A percentile compares a stretch with the other conserved stretches of the same genome.
phyloP scores from a whole-genome alignment of 2,888 invertebrate species.

The Phyllotreta striolata region DNA sequence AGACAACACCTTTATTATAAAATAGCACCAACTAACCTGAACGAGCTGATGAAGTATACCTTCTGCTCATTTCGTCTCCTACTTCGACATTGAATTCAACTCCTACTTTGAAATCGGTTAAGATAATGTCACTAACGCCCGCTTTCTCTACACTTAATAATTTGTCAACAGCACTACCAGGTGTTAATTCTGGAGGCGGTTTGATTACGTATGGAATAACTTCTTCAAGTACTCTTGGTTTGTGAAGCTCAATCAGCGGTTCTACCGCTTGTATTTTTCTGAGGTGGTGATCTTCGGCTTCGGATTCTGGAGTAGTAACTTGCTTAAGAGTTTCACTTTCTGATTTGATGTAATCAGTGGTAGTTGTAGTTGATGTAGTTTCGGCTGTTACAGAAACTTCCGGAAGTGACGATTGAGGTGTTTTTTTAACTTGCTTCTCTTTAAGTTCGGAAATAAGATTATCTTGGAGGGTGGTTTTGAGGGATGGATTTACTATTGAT shows the following conservation, averaged over 20 bases:
- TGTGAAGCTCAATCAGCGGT: conserved; percentile 48
- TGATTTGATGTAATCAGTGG: conserved; percentile 29
- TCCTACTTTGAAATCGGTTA: conserved; percentile 53
- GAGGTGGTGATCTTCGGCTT: conserved; percentile 44
- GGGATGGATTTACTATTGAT: conserved; percentile 17
- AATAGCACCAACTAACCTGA: conserved; percentile 50
- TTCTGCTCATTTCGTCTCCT: conserved; percentile 56
- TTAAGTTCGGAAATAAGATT: conserved; percentile 40
- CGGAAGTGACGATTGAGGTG: conserved; percentile 22
- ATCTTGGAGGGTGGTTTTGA: conserved; percentile 26
- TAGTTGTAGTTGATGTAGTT: conserved; percentile 42
- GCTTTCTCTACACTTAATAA: conserved; percentile 50
- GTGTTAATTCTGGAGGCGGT: conserved; percentile 48
- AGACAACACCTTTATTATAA: conserved; percentile 35
- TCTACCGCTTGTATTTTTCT: conserved; percentile 49
- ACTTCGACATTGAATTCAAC: conserved; percentile 55
- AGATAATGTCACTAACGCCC: conserved; percentile 47
- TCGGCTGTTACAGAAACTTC: conserved; percentile 32
- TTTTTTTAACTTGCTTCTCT: conserved; percentile 30
- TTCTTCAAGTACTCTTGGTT: conserved; percentile 49
- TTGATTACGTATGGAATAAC: conserved; percentile 49
- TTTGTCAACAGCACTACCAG: conserved; percentile 52
- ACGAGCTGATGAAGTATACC: conserved; percentile 50
- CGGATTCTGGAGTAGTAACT: conserved; percentile 47
- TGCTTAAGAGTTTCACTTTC: conserved; percentile 45